Evolutionary conservation across 2,113 vertebrate genomes (phyloP), one percentile per base, ranked within the genome.

Genomic region (Pampusana beccarii): DNA sequence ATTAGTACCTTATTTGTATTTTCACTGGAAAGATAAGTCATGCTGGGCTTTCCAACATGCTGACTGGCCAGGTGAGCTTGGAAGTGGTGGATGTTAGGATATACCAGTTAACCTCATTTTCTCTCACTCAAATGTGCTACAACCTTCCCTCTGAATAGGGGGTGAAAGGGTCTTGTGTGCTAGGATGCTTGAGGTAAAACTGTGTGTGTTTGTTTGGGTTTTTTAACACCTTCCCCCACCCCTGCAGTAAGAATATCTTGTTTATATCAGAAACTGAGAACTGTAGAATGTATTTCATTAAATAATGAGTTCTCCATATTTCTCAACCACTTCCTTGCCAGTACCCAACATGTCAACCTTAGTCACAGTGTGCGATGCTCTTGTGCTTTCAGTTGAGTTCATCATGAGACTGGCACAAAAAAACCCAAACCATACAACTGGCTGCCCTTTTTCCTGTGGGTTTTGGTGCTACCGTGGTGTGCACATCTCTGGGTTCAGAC

Each of bases 1-100:
- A 92, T 92, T 72, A 18, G 28, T 73, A 44, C 67, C 36, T 80
- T 88, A 64, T 75, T 86, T 95, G 75, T 97, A 62, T 46, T 83
- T 73, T 90, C 40, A 20, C 13, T 66, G 29, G 50, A 34, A 51
- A 82, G 50, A 18, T 53, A n/a, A 81, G 57, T 44, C 4, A 5
- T 7, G 31, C 29, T 93, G 70, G 84, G 20, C 70, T 84, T 64
- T 61, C 42, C 26, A 31, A 0, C 1, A 0, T 60, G 33, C 12
- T 73, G 50, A 25, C n/a, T 57, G 75, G 36, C 40, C 15, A 16
- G 28, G 20, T 82, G 78, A 85, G 60, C 65, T 78, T 70, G 64
- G 38, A 69, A 54, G 40, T 78, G 69, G n/a, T 73, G 34, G 28
- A 17, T 34, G 51, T 61, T 40, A 6, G 51, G 58, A 3, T 58